Evolutionary conservation across 2,113 vertebrate species (phyloP).

Genomic region (Paratilapia polleni): DNA sequence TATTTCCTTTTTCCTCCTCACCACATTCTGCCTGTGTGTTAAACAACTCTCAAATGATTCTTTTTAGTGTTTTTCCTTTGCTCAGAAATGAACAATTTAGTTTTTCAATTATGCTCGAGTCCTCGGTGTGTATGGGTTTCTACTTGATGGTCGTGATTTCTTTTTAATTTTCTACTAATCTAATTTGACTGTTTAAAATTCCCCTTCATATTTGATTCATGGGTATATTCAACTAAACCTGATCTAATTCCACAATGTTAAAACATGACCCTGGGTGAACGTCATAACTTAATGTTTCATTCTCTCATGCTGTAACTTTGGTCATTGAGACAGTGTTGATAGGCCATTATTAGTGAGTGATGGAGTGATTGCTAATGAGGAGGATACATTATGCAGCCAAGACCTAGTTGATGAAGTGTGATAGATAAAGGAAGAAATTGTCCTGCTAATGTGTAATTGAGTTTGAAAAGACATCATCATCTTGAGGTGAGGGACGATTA

Average conservation of each 20-base stretch:
- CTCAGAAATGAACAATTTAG: not conserved
- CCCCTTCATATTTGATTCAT: constrained; percentile 45
- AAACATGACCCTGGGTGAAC: constrained; percentile 65
- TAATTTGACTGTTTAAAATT: constrained; percentile 12
- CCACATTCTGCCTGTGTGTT: constrained; percentile 15
- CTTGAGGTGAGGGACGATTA: constrained; percentile 61
- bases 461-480: constrained; percentile 78
- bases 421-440: constrained; percentile 77
- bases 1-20: constrained; percentile 35
- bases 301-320: constrained; percentile 71
- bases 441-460: constrained; percentile 77
- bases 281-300: constrained; percentile 80
- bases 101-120: constrained; percentile 16
- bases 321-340: constrained; percentile 77
- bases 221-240: constrained; percentile 44
- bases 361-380: constrained; percentile 78
- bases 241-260: constrained; percentile 60
- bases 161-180: constrained; percentile 20
- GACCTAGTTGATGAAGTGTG: constrained; percentile 76
- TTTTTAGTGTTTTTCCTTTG: constrained; percentile 10
- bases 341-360: constrained; percentile 80
- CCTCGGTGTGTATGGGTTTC: not conserved
- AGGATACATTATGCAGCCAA: constrained; percentile 62
- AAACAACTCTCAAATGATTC: constrained; percentile 17
- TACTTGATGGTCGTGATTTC: not conserved